phyloP scores from a whole-genome alignment of 2,888 invertebrate species.

The Aphodius granarius region DNA sequence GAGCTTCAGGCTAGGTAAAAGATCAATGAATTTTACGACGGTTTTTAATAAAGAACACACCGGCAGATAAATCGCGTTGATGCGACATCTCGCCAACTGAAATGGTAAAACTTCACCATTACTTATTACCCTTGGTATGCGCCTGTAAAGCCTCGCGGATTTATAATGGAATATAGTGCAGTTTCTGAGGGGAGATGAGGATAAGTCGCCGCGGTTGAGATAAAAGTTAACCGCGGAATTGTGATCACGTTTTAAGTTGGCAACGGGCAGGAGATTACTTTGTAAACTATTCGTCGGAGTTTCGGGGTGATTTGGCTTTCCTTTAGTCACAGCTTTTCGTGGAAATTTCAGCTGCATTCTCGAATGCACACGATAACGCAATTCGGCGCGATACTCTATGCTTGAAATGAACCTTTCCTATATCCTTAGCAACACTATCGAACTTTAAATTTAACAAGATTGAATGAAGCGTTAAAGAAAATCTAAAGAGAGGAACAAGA shows the following conservation, averaged over 20 bases:
- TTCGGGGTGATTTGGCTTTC: background rate
- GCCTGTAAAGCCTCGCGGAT: background rate
- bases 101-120: background rate
- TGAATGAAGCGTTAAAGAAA: too few species aligned
- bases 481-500: too few species aligned
- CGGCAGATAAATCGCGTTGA: background rate
- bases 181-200: background rate
- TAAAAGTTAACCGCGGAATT: background rate
- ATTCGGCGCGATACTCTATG: background rate
- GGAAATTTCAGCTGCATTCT: background rate
- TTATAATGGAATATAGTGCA: background rate
- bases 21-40: background rate
- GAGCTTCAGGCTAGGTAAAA: background rate
- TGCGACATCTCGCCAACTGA: background rate
- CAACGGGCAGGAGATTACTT: background rate
- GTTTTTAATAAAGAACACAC: background rate
- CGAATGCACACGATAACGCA: background rate
- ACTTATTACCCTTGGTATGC: background rate
- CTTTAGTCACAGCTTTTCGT: background rate
- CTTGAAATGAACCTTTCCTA: too few species aligned
- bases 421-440: too few species aligned
- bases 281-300: background rate
- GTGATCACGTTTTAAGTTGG: background rate
- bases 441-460: too few species aligned
- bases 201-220: background rate